These are phyloP conservation scores for Trogon surrucura DNA, from an alignment of 2,113 vertebrate genomes.

Conservation along the genomic window DNA sequence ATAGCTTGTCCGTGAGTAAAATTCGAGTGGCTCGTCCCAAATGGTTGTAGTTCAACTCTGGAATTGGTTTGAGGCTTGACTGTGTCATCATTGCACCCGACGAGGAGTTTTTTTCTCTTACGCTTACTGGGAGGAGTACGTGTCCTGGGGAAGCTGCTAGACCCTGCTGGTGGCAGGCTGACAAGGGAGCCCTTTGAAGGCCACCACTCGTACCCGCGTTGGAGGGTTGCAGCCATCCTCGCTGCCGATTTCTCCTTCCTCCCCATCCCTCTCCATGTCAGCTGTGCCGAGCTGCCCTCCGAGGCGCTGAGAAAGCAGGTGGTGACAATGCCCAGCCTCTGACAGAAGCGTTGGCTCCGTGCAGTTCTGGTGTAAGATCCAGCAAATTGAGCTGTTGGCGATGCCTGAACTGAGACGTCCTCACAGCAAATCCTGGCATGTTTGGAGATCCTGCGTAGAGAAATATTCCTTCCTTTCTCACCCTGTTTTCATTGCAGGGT, in stretches of 20 bases:
- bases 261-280: background rate
- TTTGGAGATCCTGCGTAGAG: background rate
- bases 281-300: background rate
- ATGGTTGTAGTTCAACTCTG: background rate
- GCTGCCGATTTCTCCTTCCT: background rate
- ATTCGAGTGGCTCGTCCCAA: background rate
- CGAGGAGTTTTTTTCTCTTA: background rate
- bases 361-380: background rate
- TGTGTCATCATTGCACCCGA: background rate
- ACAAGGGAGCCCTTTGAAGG: background rate
- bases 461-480: background rate
- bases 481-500: conserved; percentile 78
- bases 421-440: background rate
- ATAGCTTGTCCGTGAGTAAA: conserved; percentile 89
- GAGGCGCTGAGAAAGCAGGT: background rate
- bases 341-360: background rate
- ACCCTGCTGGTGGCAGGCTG: background rate
- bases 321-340: background rate
- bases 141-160: background rate
- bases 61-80: background rate
- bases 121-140: background rate
- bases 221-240: background rate
- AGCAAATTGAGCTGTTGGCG: background rate
- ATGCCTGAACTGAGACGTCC: background rate
- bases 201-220: background rate